A percentile compares a stretch with the other conserved stretches of the same genome.
Evolutionary conservation across 2,888 invertebrate species (phyloP).

Genomic region (Nineta flava): DNA sequence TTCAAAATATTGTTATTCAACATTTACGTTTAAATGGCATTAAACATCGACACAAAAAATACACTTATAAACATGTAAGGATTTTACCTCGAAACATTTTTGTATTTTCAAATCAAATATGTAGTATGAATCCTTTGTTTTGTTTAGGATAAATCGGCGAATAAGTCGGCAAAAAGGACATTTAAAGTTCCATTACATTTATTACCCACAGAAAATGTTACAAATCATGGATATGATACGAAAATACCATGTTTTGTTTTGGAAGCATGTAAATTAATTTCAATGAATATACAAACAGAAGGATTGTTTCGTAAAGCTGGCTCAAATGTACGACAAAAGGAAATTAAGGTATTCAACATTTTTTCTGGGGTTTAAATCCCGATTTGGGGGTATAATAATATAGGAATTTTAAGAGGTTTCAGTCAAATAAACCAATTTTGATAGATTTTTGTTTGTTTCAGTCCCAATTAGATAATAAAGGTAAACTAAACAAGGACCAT

Average conservation of each 20-base stretch:
- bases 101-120: background rate
- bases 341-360: slow-evolving; percentile 45
- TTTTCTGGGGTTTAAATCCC: background rate
- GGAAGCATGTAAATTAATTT: slow-evolving; percentile 52
- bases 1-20: slow-evolving; percentile 38
- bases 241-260: slow-evolving; percentile 57
- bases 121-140: slow-evolving; percentile 1
- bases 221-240: slow-evolving; percentile 51
- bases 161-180: slow-evolving; percentile 23
- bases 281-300: slow-evolving; percentile 54
- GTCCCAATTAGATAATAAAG: slow-evolving; percentile 55
- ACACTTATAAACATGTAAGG: slow-evolving; percentile 5
- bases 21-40: slow-evolving; percentile 54
- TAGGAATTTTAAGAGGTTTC: too few species aligned
- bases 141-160: slow-evolving; percentile 18
- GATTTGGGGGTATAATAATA: too few species aligned
- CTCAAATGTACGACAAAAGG: slow-evolving; percentile 64
- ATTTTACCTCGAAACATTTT: background rate
- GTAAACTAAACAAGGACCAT: slow-evolving; percentile 49
- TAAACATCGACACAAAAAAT: slow-evolving; percentile 53
- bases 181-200: slow-evolving; percentile 36
- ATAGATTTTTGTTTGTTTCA: slow-evolving; percentile 21
- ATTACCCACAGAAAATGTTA: slow-evolving; percentile 35
- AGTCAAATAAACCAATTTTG: background rate
- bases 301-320: slow-evolving; percentile 84